Percentiles rank a stretch among this genome's conserved stretches.
phyloP scores from a whole-genome alignment of 2,797 vertebrate species.

The Chiroxiphia lanceolata region DNA sequence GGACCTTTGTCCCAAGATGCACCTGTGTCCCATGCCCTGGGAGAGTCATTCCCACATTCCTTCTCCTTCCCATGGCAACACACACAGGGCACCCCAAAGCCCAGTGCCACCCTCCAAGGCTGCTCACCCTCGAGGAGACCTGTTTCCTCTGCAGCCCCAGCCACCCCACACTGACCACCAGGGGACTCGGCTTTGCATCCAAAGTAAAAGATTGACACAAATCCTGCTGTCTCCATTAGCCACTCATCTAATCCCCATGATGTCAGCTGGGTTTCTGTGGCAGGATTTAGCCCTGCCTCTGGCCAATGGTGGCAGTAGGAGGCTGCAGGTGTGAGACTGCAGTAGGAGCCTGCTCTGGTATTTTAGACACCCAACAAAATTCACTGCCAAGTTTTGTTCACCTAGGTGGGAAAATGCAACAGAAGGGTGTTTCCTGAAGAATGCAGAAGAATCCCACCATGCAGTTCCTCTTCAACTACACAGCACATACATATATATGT shows the following conservation, averaged over 20 bases:
- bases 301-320: not conserved
- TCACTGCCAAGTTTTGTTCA: not conserved
- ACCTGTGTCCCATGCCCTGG: fast-evolving
- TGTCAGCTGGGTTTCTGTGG: not conserved
- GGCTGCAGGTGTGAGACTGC: not conserved
- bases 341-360: not conserved
- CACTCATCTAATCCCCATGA: not conserved
- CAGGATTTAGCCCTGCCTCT: not conserved
- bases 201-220: not conserved
- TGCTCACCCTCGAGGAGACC: fast-evolving
- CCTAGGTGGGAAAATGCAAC: not conserved
- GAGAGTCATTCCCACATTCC: not conserved
- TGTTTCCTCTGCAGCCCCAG: not conserved
- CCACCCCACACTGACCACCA: not conserved
- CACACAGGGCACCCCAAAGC: not conserved
- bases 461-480: not conserved
- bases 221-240: not conserved
- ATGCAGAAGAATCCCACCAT: not conserved
- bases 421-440: not conserved
- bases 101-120: not conserved
- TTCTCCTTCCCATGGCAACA: not conserved
- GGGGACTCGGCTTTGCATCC: not conserved
- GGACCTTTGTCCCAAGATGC: not conserved
- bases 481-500: not conserved
- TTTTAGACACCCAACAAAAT: not conserved